Conservation (phyloP, 1,140 invertebrate genomes). For the Antheraea mylitta region DNA sequence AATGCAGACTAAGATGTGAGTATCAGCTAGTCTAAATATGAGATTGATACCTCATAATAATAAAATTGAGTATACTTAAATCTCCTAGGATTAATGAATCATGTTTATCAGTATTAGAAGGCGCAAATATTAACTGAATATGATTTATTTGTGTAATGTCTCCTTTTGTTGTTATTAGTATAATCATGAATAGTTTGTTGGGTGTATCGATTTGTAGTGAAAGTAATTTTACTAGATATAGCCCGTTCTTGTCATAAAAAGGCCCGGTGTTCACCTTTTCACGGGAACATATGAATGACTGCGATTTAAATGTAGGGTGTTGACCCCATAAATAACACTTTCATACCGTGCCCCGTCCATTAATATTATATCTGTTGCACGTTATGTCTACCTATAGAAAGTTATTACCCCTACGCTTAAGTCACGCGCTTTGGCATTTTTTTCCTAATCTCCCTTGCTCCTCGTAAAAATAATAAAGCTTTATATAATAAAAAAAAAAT, state of each 20-base stretch:
- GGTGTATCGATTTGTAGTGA: too few species aligned
- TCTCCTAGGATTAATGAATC: too few species aligned
- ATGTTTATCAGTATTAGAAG: too few species aligned
- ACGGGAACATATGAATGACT: background rate
- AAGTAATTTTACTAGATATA: background rate
- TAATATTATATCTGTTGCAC: background rate
- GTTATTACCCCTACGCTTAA: conserved; percentile 16
- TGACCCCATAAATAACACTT: background rate
- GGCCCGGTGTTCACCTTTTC: background rate
- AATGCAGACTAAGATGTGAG: too few species aligned
- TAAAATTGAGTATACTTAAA: too few species aligned
- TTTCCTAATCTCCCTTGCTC: conserved; percentile 16
- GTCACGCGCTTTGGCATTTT: conserved; percentile 15
- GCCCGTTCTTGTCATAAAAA: background rate
- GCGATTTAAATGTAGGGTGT: background rate
- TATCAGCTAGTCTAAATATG: too few species aligned
- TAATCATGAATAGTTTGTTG: too few species aligned
- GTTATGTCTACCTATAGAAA: background rate
- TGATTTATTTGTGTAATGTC: too few species aligned
- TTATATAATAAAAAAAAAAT: conserved; percentile 11
- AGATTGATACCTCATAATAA: too few species aligned
- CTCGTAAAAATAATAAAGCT: conserved; percentile 25
- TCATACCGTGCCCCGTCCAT: background rate
- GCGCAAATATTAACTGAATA: too few species aligned
- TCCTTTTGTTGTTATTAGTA: too few species aligned